Conservation (phyloP, 2,113 vertebrate species). For the Ceratotherium simum region DNA sequence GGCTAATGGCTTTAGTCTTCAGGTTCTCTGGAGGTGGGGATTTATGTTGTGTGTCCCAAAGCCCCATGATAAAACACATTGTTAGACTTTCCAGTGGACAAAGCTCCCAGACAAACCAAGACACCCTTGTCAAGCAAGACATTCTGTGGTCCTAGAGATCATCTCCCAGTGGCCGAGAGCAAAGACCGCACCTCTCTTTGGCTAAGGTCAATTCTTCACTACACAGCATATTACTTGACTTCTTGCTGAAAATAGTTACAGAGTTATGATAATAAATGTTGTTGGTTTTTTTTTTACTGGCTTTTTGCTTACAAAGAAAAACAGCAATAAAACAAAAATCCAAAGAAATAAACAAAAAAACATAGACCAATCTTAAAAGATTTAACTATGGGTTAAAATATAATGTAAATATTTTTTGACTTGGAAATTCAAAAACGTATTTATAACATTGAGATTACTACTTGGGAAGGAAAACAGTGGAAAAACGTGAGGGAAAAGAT, state of each 20-base stretch:
- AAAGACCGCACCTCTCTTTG: background rate
- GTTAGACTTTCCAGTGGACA: background rate
- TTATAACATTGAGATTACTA: background rate
- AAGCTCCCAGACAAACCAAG: background rate
- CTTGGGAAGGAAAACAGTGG: background rate
- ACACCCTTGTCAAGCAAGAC: too few species aligned
- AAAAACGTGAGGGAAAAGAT: background rate
- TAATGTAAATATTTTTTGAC: background rate
- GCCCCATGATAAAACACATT: background rate
- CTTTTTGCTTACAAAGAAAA: background rate
- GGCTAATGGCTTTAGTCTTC: background rate
- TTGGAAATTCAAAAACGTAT: background rate
- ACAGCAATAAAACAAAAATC: background rate
- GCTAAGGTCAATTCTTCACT: background rate
- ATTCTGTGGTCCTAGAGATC: background rate
- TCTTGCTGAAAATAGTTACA: background rate
- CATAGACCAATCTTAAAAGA: background rate
- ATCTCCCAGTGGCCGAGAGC: background rate
- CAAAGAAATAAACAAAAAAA: background rate
- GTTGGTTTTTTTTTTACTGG: background rate
- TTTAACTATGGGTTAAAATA: background rate
- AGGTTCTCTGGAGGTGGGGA: background rate
- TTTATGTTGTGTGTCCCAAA: background rate
- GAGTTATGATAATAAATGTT: background rate
- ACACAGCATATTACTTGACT: background rate